Evolutionary conservation across 2,888 invertebrate species (phyloP).

Genomic region (Minunthozetes semirufus): DNA sequence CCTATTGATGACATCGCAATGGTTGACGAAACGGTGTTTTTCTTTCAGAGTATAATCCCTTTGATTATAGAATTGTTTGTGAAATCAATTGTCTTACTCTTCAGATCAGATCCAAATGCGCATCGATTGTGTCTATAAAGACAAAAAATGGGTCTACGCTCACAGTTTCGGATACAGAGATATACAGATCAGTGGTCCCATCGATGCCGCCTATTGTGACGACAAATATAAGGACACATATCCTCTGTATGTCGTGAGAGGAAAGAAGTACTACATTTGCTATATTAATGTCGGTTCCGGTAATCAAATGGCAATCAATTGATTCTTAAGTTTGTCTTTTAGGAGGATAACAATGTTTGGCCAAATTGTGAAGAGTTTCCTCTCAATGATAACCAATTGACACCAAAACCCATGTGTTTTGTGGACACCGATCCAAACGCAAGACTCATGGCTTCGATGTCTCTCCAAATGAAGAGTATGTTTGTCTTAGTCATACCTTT

Average conservation of each 20-base stretch:
- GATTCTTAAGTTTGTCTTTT: neutral
- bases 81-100: neutral
- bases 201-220: conserved; percentile 6
- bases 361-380: neutral
- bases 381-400: neutral
- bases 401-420: neutral
- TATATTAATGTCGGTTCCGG: neutral
- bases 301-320: neutral
- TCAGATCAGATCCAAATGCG: neutral
- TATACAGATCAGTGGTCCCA: neutral
- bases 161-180: neutral
- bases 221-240: neutral
- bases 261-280: neutral
- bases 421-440: neutral
- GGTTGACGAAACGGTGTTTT: neutral
- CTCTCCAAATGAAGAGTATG: neutral
- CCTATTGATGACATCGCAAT: conserved; percentile 13
- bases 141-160: neutral
- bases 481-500: too few relatives aligned
- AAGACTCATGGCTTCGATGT: neutral
- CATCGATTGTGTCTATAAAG: neutral
- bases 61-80: neutral
- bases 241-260: neutral
- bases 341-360: neutral
- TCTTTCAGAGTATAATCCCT: neutral